A percentile compares a stretch with the other conserved stretches of the same genome.
Evolutionary conservation across 2,113 vertebrate genomes (phyloP).

Genomic region (Malurus cyaneus): DNA sequence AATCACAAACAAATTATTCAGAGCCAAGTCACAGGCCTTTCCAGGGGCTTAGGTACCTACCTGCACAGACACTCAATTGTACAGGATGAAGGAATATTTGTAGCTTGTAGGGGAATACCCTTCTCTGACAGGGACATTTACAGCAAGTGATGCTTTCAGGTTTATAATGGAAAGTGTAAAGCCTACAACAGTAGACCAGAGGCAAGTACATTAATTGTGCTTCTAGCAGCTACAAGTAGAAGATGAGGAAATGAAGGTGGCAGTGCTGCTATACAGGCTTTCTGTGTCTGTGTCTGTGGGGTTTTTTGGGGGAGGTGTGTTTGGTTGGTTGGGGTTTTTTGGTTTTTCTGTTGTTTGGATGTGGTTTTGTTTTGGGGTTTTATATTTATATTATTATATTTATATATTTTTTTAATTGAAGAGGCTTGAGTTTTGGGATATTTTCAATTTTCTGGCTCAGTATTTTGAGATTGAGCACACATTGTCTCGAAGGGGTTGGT

Average conservation of each 20-base stretch:
- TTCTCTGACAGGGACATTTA: not conserved
- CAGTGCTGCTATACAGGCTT: not conserved
- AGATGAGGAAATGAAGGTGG: not conserved
- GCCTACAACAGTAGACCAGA: not conserved
- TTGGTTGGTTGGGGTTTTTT: no score
- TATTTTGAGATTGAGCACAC: not conserved
- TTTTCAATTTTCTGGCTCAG: not conserved
- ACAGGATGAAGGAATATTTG: not conserved
- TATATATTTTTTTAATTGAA: no score
- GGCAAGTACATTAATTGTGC: not conserved
- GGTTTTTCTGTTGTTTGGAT: not conserved
- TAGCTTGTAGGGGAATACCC: not conserved
- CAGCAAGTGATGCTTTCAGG: not conserved
- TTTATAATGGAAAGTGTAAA: not conserved
- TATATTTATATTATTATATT: no score
- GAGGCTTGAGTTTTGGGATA: not conserved
- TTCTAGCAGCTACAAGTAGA: not conserved
- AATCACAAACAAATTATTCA: not conserved
- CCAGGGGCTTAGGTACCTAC: not conserved
- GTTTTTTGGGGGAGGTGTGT: no score
- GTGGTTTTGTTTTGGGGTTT: no score
- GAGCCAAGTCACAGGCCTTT: not conserved
- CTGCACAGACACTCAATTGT: not conserved
- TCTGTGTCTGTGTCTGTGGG: not conserved
- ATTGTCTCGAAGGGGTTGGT: not conserved